Evolutionary conservation across 2,888 invertebrate genomes (phyloP), one percentile per base, ranked within the genome.

Genomic region (Polylopha cassiicola): DNA sequence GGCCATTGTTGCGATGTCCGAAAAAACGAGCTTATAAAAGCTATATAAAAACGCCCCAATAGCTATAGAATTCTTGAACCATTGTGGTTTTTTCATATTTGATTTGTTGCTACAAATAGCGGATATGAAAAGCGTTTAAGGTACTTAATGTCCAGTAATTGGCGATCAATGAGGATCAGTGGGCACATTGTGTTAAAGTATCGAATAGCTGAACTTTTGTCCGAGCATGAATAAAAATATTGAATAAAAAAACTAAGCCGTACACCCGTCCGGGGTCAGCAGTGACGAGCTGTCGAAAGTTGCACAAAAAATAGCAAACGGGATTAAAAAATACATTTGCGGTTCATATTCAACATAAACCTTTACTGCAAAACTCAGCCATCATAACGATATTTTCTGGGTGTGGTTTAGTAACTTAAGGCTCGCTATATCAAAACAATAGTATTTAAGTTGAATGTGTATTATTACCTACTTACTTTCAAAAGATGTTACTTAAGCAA

Each of bases 111-210:
- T 76, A 84, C 78, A 84, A 85, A 84, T 82, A 81, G 67, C 72
- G 70, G 69, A 70, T 70, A 71, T 81, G 73, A 81, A 82, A 80
- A 71, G 80, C 81, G 73, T 76, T 80, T 73, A 65, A 81, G 81
- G 82, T 84, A 84, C 85, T 85, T 84, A 82, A 84, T 84, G 85
- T 85, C 85, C 84, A 74, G 85, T 85, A 85, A 85, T 85, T 84
- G 85, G 82, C 81, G 82, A 80, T 85, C 82, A 85, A 84, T 85
- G 79, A 81, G 84, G 84, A 84, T 85, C 85, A 82, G 78, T 85
- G 85, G 85, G 85, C 57, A 79, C 81, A 85, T 85, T 85, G 85
- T 85, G 69, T 62, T 66, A 68, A 67, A 73, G 66, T 71, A 78
- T 73, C 74, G 75, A 73, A 73, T 72, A 58, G 68, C 65, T 55